These are phyloP conservation scores for Oreochromis mossambicus DNA, from an alignment of 2,797 vertebrate species.

Conservation along the genomic window DNA sequence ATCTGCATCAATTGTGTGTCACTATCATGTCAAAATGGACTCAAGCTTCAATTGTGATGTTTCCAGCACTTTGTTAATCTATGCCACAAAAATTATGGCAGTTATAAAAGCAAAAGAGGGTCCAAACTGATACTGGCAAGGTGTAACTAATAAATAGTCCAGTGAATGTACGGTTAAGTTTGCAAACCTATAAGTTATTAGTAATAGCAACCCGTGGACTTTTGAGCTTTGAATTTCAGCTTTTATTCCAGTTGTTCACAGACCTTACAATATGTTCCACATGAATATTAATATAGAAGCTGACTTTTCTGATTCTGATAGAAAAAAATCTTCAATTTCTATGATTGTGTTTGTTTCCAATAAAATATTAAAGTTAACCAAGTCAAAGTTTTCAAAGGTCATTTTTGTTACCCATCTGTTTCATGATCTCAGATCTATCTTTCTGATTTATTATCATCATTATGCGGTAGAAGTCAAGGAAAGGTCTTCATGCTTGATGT, in stretches of 20 bases:
- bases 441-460: background rate
- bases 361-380: background rate
- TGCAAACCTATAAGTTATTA: background rate
- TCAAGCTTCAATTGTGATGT: background rate
- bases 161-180: background rate
- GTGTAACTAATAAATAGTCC: background rate
- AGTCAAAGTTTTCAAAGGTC: background rate
- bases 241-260: background rate
- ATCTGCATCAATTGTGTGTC: background rate
- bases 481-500: conserved; percentile 2
- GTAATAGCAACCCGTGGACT: background rate
- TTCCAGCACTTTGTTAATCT: background rate
- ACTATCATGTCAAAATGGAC: accelerated
- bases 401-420: background rate
- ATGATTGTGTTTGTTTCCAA: background rate
- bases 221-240: background rate
- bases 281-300: background rate
- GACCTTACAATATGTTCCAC: background rate
- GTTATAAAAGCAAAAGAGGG: background rate
- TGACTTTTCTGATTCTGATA: background rate
- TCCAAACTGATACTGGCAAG: background rate
- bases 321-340: background rate
- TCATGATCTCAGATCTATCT: background rate
- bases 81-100: accelerated
- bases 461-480: background rate